phyloP scores from a whole-genome alignment of 2,113 vertebrate genomes.

The Mola mola region DNA sequence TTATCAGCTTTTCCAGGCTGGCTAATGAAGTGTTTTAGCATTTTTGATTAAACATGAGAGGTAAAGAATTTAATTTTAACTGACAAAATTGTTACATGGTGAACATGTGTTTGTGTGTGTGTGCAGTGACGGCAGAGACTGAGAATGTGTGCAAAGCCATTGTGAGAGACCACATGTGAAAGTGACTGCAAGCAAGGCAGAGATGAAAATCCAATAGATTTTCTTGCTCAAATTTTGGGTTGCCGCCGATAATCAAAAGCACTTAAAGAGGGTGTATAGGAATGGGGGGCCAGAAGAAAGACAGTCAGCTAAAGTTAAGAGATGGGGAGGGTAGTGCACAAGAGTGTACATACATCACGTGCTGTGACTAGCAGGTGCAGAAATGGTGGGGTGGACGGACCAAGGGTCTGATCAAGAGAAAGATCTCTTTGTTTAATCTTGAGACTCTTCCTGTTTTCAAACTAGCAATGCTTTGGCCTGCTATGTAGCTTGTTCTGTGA shows the following conservation, averaged over 20 bases:
- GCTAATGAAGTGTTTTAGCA: no score
- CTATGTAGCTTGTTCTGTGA: conserved; percentile 74
- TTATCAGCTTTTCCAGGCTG: no score
- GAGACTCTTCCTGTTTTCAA: conserved; percentile 69
- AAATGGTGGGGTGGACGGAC: conserved; percentile 53
- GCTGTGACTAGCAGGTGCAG: conserved; percentile 79
- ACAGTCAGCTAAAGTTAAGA: conserved; percentile 65
- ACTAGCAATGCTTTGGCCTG: conserved; percentile 66
- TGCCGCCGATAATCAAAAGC: conserved; percentile 71
- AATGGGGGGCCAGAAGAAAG: conserved; percentile 52
- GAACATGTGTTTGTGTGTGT: not conserved
- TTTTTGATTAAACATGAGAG: no score
- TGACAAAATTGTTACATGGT: not conserved
- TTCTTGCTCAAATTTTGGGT: conserved; percentile 52
- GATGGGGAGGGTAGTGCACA: conserved; percentile 30
- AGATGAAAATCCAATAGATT: conserved; percentile 68
- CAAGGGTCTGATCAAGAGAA: conserved; percentile 76
- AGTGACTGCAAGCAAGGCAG: conserved; percentile 37
- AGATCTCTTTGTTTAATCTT: conserved; percentile 81
- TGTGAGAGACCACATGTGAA: conserved; percentile 30
- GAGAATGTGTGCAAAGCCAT: conserved; percentile 8
- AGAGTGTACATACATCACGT: conserved; percentile 66
- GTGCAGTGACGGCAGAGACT: not conserved
- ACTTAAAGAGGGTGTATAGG: conserved; percentile 9
- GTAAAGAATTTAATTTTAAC: no score